Conservation (phyloP, 2,888 invertebrate species). For the Spisula subtruncata region DNA sequence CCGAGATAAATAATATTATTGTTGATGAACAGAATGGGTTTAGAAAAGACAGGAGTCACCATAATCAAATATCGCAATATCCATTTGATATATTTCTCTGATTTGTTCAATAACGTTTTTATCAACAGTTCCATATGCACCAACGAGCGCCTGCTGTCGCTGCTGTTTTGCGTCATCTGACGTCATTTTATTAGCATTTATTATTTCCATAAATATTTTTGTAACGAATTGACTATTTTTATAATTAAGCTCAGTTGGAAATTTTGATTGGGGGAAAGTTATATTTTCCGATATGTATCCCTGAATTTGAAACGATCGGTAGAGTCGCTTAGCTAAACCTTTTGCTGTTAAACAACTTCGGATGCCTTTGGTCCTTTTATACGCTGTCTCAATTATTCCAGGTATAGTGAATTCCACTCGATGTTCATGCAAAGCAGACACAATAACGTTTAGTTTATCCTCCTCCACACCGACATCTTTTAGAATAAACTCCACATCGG, state of each 20-base stretch:
- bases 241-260: background rate
- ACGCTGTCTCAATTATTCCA: constrained; percentile 37
- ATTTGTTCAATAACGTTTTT: background rate
- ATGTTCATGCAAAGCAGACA: constrained; percentile 32
- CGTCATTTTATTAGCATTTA: constrained; percentile 21
- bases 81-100: constrained; percentile 34
- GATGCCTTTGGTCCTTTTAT: too few relatives aligned
- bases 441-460: background rate
- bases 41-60: background rate
- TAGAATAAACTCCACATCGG: constrained; percentile 37
- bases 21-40: too few relatives aligned
- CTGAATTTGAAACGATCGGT: constrained; percentile 30
- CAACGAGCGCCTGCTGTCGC: constrained; percentile 25
- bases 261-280: background rate
- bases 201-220: constrained; percentile 21
- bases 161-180: constrained; percentile 34
- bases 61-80: constrained; percentile 43
- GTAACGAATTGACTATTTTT: background rate
- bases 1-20: too few relatives aligned
- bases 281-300: constrained; percentile 1
- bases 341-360: background rate
- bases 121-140: constrained; percentile 32
- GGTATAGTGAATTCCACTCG: constrained; percentile 37
- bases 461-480: constrained; percentile 35
- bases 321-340: background rate